Percentiles rank a stretch among this genome's conserved stretches.
These are phyloP conservation scores for Aleiodes testaceus DNA, from an alignment of 2,888 invertebrate species.

Conservation along the genomic window DNA sequence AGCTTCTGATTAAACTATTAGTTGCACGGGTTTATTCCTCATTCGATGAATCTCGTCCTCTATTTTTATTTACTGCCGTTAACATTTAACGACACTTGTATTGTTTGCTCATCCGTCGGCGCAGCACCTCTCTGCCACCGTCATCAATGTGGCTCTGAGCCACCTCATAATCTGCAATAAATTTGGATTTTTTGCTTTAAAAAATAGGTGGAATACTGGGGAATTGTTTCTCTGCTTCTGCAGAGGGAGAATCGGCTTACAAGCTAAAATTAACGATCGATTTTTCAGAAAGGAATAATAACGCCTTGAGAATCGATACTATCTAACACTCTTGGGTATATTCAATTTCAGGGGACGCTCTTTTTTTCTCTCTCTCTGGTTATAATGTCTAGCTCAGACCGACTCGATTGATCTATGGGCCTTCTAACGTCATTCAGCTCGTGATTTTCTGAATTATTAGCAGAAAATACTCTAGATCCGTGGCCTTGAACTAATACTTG, in stretches of 20 bases:
- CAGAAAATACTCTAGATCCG: background rate
- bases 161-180: constrained; percentile 60
- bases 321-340: background rate
- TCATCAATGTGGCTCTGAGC: constrained; percentile 59
- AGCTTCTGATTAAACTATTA: constrained; percentile 52
- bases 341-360: background rate
- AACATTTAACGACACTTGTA: constrained; percentile 51
- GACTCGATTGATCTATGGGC: background rate
- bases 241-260: background rate
- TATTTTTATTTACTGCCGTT: constrained; percentile 34
- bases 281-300: constrained; percentile 12
- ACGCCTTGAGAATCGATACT: constrained; percentile 9
- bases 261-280: constrained; percentile 31
- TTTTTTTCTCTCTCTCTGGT: background rate
- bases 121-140: constrained; percentile 61
- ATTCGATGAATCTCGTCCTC: background rate
- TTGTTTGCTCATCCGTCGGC: constrained; percentile 63
- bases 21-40: background rate
- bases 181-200: background rate
- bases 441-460: background rate
- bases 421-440: background rate
- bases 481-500: constrained; percentile 1
- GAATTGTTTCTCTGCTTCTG: background rate
- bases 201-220: too few species aligned
- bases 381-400: too few species aligned